Conservation (phyloP, 2,888 invertebrate species). For the Cryptocephalus primarius region DNA sequence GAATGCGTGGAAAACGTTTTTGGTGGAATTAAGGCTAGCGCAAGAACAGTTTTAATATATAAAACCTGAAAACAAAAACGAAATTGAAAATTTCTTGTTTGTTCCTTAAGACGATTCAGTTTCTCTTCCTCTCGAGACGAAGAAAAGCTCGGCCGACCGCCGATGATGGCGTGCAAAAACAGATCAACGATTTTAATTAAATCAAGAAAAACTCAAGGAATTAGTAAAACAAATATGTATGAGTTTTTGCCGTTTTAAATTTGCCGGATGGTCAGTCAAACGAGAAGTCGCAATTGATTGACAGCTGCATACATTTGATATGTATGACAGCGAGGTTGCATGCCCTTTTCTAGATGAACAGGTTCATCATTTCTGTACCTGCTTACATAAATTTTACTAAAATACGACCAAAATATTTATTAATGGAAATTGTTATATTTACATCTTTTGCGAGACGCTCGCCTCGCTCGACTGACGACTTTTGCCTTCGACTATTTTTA, state of each 20-base stretch:
- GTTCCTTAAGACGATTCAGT: no score
- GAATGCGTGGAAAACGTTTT: no score
- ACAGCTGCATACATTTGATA: constrained; percentile 23
- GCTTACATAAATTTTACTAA: constrained; percentile 26
- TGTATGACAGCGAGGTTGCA: constrained; percentile 21
- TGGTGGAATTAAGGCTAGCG: no score
- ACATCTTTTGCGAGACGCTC: constrained; percentile 17
- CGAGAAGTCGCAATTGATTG: constrained; percentile 27
- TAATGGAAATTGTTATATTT: constrained; percentile 23
- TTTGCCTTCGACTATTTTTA: no score
- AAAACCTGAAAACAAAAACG: no score
- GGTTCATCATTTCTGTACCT: constrained; percentile 25
- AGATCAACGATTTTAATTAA: not conserved
- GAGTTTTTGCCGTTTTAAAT: constrained; percentile 28
- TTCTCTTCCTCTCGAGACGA: no score
- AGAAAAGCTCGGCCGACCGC: no score
- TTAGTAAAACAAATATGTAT: constrained; percentile 28
- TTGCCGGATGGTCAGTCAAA: constrained; percentile 27
- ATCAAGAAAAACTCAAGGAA: constrained; percentile 16
- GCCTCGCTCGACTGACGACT: no score
- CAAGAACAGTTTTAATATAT: no score
- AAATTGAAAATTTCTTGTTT: no score
- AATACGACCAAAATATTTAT: constrained; percentile 28
- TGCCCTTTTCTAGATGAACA: constrained; percentile 24
- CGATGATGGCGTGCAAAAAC: not conserved